A percentile compares a stretch with the other conserved stretches of the same genome.
phyloP scores from a whole-genome alignment of 2,888 invertebrate genomes.

The Sepiola atlantica region DNA sequence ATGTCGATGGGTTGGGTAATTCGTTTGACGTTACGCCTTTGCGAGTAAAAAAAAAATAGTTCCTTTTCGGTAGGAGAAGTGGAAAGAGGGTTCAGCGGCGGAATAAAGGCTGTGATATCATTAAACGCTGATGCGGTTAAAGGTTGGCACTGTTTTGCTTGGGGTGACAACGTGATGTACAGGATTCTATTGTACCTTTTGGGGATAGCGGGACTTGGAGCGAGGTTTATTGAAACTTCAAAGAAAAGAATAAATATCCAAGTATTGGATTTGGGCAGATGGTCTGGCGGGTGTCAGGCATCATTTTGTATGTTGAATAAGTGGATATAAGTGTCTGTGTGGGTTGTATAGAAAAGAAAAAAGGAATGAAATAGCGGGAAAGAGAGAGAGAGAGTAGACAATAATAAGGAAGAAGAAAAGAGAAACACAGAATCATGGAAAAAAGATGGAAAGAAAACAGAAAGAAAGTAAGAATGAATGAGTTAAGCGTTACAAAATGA shows the following conservation, averaged over 20 bases:
- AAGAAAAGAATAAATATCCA: constrained; percentile 9
- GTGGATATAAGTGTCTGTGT: not conserved
- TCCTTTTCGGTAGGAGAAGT: not conserved
- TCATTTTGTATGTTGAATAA: not conserved
- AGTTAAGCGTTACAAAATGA: no score
- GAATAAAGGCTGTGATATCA: not conserved
- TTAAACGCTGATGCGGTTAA: constrained; percentile 17
- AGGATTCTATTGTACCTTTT: constrained; percentile 7
- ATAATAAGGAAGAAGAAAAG: no score
- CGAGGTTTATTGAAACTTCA: not conserved
- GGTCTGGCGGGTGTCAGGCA: not conserved
- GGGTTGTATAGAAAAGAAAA: not conserved
- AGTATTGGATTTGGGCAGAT: constrained; percentile 22
- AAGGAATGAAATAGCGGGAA: not conserved
- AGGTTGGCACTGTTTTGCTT: constrained; percentile 4
- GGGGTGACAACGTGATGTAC: constrained; percentile 19
- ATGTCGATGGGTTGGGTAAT: not conserved
- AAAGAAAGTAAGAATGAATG: no score
- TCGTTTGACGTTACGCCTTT: constrained; percentile 32
- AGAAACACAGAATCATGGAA: no score
- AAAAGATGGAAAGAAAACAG: no score
- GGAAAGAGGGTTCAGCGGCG: not conserved
- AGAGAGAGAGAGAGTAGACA: no score
- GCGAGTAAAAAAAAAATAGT: not conserved
- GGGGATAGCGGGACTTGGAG: not conserved